A percentile compares a stretch with the other conserved stretches of the same genome.
Conservation (phyloP, 2,113 vertebrate species). For the Panurus biarmicus region DNA sequence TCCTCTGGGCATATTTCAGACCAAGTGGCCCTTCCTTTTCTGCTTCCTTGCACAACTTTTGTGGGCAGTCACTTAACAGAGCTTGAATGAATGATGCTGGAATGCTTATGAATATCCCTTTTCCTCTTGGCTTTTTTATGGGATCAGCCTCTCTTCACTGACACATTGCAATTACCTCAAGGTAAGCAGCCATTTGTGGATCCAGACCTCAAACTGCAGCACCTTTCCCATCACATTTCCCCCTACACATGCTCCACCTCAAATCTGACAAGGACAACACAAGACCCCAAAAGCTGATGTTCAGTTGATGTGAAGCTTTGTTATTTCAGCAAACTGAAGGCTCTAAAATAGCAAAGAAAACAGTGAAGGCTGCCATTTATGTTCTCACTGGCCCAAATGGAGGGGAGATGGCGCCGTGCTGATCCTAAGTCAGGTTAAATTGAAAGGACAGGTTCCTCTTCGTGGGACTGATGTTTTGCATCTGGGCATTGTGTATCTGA, state of each 20-base stretch:
- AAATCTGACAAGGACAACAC: accelerated
- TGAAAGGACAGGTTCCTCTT: not conserved
- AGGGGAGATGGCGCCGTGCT: not conserved
- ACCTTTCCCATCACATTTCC: not conserved
- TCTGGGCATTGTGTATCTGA: too few species aligned
- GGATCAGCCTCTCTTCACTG: not conserved
- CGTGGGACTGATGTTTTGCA: too few species aligned
- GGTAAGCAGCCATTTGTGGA: not conserved
- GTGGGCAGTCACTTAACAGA: not conserved
- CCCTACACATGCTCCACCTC: not conserved
- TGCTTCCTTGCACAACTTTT: conserved; percentile 7
- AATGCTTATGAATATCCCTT: not conserved
- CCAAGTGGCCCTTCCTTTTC: not conserved
- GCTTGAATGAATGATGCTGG: not conserved
- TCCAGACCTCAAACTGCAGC: not conserved
- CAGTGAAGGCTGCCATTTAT: not conserved
- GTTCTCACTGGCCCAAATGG: not conserved
- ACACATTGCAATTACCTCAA: not conserved
- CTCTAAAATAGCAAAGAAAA: not conserved
- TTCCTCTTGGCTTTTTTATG: not conserved
- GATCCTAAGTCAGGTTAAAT: not conserved
- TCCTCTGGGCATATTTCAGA: not conserved
- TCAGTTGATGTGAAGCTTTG: not conserved
- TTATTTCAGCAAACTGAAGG: not conserved
- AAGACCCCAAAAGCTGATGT: not conserved